Evolutionary conservation across 2,888 invertebrate genomes (phyloP).

Genomic region (Synanthedon myopaeformis): DNA sequence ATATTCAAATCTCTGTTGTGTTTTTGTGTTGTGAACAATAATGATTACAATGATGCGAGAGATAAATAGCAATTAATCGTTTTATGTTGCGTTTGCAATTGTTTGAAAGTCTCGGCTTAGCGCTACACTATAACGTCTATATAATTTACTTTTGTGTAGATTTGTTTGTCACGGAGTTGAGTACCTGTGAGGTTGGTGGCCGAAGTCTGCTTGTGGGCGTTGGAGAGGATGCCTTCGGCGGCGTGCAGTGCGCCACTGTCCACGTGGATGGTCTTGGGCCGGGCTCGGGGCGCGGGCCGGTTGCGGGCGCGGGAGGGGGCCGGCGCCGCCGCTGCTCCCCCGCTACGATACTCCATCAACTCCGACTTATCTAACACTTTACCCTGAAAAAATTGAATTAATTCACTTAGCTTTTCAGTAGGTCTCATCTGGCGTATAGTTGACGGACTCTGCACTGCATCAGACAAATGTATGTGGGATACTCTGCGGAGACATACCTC

Average conservation of each 20-base stretch:
- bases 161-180: not conserved
- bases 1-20: too few relatives aligned
- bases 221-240: slow-evolving; percentile 76
- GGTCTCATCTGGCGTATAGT: too few relatives aligned
- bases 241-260: slow-evolving; percentile 83
- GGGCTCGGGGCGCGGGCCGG: slow-evolving; percentile 75
- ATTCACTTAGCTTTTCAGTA: too few relatives aligned
- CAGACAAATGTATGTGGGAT: not conserved
- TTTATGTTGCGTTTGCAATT: too few relatives aligned
- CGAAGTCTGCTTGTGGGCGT: slow-evolving; percentile 81
- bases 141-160: not conserved
- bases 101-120: too few relatives aligned
- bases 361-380: slow-evolving; percentile 79
- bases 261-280: slow-evolving; percentile 92
- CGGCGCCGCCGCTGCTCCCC: slow-evolving; percentile 50
- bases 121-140: too few relatives aligned
- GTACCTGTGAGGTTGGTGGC: slow-evolving; percentile 85
- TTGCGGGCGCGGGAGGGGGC: slow-evolving; percentile 33
- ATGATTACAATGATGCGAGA: too few relatives aligned
- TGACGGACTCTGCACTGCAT: too few relatives aligned
- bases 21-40: too few relatives aligned
- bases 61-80: too few relatives aligned
- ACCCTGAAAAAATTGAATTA: slow-evolving; percentile 64
- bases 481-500: slow-evolving; percentile 61
- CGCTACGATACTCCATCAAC: slow-evolving; percentile 45